Evolutionary conservation across 2,797 vertebrate species (phyloP).

Genomic region (Sitta carolinensis): DNA sequence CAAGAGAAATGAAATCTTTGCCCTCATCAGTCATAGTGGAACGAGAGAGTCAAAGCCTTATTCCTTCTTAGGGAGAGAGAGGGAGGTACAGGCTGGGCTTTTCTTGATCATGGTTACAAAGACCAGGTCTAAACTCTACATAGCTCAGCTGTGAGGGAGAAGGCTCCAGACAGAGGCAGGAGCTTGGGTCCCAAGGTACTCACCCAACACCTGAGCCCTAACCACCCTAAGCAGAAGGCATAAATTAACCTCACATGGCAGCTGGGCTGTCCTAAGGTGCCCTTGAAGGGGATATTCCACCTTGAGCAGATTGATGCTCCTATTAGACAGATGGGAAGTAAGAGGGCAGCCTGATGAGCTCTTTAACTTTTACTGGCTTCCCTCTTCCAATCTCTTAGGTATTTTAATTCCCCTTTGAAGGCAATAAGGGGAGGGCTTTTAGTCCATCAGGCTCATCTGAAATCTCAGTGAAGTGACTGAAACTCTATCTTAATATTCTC

Average conservation of each 20-base stretch:
- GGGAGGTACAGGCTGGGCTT: rapidly evolving
- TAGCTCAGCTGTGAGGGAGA: neutral
- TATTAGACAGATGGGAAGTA: neutral
- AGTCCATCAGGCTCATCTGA: neutral
- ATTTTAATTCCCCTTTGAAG: slow-evolving; percentile 44
- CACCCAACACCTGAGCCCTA: neutral
- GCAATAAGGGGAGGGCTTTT: neutral
- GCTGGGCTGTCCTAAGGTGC: neutral
- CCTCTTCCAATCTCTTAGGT: neutral
- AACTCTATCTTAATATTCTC: neutral
- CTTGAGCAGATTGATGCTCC: neutral
- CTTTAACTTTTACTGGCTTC: slow-evolving; percentile 12
- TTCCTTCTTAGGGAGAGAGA: neutral
- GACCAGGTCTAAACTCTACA: neutral
- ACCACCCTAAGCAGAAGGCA: neutral
- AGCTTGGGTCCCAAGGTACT: neutral
- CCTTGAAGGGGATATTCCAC: neutral
- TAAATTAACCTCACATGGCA: neutral
- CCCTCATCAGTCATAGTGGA: rapidly evolving
- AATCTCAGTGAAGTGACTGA: neutral
- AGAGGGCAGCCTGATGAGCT: neutral
- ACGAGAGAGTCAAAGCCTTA: neutral
- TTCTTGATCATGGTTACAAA: neutral
- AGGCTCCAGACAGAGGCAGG: neutral
- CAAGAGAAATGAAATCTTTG: neutral